Evolutionary conservation across 1,140 invertebrate species (phyloP).

Genomic region (Drosophila jambulina): DNA sequence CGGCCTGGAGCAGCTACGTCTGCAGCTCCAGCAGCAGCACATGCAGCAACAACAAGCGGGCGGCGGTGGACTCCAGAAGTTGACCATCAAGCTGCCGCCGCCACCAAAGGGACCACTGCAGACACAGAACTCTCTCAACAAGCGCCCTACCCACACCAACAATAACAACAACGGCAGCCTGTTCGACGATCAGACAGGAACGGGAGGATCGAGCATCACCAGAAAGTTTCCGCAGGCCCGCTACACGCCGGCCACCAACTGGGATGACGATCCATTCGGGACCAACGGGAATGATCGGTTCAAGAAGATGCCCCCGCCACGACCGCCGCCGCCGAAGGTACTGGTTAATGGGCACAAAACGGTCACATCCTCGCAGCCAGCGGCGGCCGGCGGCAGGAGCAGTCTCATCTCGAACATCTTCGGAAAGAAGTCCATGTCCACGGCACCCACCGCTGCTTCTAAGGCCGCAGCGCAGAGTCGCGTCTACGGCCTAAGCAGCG

Average conservation of each 20-base stretch:
- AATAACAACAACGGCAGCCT: slow-evolving; percentile 46
- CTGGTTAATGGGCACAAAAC: slow-evolving; percentile 58
- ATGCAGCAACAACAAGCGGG: slow-evolving; percentile 65
- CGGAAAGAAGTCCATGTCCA: slow-evolving; percentile 69
- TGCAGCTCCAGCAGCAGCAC: slow-evolving; percentile 78
- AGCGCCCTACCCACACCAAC: slow-evolving; percentile 24
- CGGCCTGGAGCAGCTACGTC: slow-evolving; percentile 72
- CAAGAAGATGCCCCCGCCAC: slow-evolving; percentile 79
- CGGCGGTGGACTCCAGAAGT: slow-evolving; percentile 64
- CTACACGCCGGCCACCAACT: slow-evolving; percentile 79
- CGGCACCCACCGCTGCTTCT: slow-evolving; percentile 56
- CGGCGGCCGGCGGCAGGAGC: slow-evolving; percentile 32
- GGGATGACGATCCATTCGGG: slow-evolving; percentile 77
- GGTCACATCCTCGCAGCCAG: slow-evolving; percentile 20
- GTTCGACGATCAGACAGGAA: slow-evolving; percentile 35
- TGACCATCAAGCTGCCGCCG: slow-evolving; percentile 78
- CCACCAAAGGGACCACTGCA: slow-evolving; percentile 69
- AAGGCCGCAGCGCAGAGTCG: slow-evolving; percentile 85
- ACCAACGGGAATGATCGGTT: slow-evolving; percentile 46
- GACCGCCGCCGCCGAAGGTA: slow-evolving; percentile 80
- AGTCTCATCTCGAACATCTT: slow-evolving; percentile 85
- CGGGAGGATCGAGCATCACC: slow-evolving; percentile 64
- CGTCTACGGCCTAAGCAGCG: slow-evolving; percentile 85
- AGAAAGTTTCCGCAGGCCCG: slow-evolving; percentile 80
- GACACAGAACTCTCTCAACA: slow-evolving; percentile 27